Percentiles rank a stretch among this genome's conserved stretches.
Evolutionary conservation across 2,797 vertebrate species (phyloP).

Genomic region (Acropternis orthonyx): DNA sequence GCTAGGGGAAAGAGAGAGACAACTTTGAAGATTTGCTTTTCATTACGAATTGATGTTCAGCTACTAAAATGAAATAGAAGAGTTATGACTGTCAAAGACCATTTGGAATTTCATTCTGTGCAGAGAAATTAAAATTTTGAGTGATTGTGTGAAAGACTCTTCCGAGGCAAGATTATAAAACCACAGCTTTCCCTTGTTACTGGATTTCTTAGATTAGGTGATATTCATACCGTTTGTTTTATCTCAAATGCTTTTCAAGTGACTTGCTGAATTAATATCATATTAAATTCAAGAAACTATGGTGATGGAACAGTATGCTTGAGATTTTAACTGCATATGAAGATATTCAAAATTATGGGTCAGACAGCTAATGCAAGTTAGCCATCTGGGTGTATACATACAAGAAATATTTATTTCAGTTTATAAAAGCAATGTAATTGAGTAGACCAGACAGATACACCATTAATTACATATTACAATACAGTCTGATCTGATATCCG

Average conservation of each 20-base stretch:
- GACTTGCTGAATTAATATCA: constrained; percentile 19
- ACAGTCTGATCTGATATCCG: constrained; percentile 19
- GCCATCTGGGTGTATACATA: not conserved
- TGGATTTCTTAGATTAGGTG: constrained; percentile 16
- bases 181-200: not conserved
- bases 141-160: constrained; percentile 48
- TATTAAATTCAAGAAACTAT: constrained; percentile 11
- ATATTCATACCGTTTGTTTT: constrained; percentile 20
- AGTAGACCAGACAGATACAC: constrained; percentile 13
- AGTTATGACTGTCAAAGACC: constrained; percentile 61
- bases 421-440: constrained; percentile 36
- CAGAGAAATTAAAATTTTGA: constrained; percentile 66
- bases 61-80: constrained; percentile 59
- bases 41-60: constrained; percentile 69
- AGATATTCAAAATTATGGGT: constrained; percentile 5
- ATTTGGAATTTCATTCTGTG: constrained; percentile 69
- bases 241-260: constrained; percentile 37
- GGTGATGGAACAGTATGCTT: not conserved
- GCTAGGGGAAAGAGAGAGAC: constrained; percentile 23
- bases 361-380: not conserved
- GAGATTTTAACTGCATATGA: not conserved
- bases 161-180: constrained; percentile 44
- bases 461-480: constrained; percentile 37
- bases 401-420: constrained; percentile 25
- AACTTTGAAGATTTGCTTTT: constrained; percentile 66